These are phyloP conservation scores for Marisa cornuarietis DNA, from an alignment of 1,140 invertebrate species.

Conservation along the genomic window DNA sequence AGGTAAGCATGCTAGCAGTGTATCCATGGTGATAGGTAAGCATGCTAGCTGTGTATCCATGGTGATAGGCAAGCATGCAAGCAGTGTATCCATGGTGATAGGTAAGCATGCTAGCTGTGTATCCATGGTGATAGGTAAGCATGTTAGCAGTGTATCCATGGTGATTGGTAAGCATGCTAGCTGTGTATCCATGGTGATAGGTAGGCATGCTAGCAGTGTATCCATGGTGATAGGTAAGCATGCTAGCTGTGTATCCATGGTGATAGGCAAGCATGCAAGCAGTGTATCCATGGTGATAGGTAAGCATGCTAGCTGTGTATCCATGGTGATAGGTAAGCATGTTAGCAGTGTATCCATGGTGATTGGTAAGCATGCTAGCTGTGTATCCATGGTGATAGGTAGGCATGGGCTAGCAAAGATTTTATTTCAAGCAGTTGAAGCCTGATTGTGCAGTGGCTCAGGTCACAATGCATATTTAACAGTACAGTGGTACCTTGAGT, in stretches of 20 bases:
- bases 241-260: slow-evolving; percentile 92
- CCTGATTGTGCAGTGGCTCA: no score
- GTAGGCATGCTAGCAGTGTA: slow-evolving; percentile 75
- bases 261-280: slow-evolving; percentile 73
- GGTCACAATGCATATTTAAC: no score
- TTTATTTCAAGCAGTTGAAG: no score
- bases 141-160: slow-evolving; percentile 89
- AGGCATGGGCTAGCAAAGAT: background rate
- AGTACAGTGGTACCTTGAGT: no score
- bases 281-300: slow-evolving; percentile 87
- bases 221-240: slow-evolving; percentile 82
- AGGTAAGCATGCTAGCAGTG: slow-evolving; percentile 75
- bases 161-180: slow-evolving; percentile 75
- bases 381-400: slow-evolving; percentile 86
- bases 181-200: slow-evolving; percentile 89
- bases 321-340: slow-evolving; percentile 80
- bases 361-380: slow-evolving; percentile 72
- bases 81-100: slow-evolving; percentile 89
- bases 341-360: slow-evolving; percentile 90
- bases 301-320: slow-evolving; percentile 77
- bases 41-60: slow-evolving; percentile 86
- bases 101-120: slow-evolving; percentile 70
- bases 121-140: slow-evolving; percentile 82
- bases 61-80: slow-evolving; percentile 77
- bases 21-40: slow-evolving; percentile 82